A percentile compares a stretch with the other conserved stretches of the same genome.
Conservation (phyloP, 2,888 invertebrate species). For the Sphinx pinastri region DNA sequence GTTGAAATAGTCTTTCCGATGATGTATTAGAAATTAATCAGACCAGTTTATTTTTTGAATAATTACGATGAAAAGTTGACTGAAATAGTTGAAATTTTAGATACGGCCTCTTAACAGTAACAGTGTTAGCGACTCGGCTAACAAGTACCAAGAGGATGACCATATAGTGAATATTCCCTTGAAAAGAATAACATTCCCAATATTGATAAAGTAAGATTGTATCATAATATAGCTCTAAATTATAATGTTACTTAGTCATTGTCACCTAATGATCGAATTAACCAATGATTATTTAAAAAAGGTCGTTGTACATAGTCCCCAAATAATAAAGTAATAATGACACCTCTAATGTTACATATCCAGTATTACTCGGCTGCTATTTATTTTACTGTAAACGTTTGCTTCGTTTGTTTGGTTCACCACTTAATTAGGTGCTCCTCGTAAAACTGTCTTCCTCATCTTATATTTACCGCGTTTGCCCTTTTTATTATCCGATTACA, state of each 20-base stretch:
- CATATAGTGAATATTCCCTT: too few species aligned
- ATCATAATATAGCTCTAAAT: too few species aligned
- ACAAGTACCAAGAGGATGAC: too few species aligned
- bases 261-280: neutral
- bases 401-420: constrained; percentile 79
- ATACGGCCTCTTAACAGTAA: too few species aligned
- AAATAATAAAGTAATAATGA: constrained; percentile 10
- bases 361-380: constrained; percentile 36
- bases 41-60: too few species aligned
- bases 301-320: neutral
- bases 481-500: constrained; percentile 85
- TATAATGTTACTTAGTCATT: neutral
- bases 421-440: constrained; percentile 83
- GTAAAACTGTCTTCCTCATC: constrained; percentile 85
- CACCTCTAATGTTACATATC: constrained; percentile 28
- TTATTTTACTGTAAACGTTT: constrained; percentile 73
- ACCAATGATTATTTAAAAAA: neutral
- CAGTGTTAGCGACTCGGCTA: too few species aligned
- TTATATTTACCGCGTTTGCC: constrained; percentile 85
- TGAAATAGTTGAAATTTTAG: too few species aligned
- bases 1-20: too few species aligned
- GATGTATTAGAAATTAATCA: too few species aligned
- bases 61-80: too few species aligned
- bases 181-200: too few species aligned
- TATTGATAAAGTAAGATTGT: too few species aligned